These are phyloP conservation scores for Plodia interpunctella DNA, from an alignment of 1,140 invertebrate species.

Conservation along the genomic window DNA sequence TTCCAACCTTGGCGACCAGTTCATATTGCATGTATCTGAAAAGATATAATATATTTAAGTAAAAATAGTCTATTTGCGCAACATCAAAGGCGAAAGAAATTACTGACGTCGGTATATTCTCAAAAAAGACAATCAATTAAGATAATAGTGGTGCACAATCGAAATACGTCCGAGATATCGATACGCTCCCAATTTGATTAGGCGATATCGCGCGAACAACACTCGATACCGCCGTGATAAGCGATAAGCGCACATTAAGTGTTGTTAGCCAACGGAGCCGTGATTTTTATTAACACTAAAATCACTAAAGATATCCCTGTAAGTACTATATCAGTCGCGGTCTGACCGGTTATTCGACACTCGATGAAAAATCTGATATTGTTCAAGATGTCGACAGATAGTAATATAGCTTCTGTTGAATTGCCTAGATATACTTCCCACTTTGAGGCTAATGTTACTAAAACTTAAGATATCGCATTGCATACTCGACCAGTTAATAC, in stretches of 20 bases:
- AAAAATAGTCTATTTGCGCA: constrained; percentile 27
- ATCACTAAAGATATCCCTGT: constrained; percentile 39
- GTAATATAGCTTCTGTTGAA: constrained; percentile 7
- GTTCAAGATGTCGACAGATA: constrained; percentile 9
- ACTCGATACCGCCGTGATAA: constrained; percentile 62
- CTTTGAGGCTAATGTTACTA: neutral
- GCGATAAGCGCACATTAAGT: constrained; percentile 62
- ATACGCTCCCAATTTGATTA: constrained; percentile 73
- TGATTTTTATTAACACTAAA: constrained; percentile 72
- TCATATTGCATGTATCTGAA: constrained; percentile 53
- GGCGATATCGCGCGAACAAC: constrained; percentile 63
- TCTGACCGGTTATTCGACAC: neutral
- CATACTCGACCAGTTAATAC: neutral
- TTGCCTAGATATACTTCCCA: constrained; percentile 7
- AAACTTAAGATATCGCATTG: neutral
- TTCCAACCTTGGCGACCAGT: constrained; percentile 23
- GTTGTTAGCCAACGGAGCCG: constrained; percentile 61
- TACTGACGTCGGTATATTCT: constrained; percentile 50
- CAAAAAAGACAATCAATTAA: constrained; percentile 72
- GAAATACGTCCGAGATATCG: constrained; percentile 59
- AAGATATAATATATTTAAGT: constrained; percentile 21
- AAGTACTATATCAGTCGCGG: constrained; percentile 29
- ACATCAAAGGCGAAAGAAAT: constrained; percentile 52
- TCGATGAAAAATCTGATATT: constrained; percentile 13
- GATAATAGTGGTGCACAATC: constrained; percentile 65